Evolutionary conservation across 2,888 invertebrate genomes (phyloP).

Genomic region (Cantharis rustica): DNA sequence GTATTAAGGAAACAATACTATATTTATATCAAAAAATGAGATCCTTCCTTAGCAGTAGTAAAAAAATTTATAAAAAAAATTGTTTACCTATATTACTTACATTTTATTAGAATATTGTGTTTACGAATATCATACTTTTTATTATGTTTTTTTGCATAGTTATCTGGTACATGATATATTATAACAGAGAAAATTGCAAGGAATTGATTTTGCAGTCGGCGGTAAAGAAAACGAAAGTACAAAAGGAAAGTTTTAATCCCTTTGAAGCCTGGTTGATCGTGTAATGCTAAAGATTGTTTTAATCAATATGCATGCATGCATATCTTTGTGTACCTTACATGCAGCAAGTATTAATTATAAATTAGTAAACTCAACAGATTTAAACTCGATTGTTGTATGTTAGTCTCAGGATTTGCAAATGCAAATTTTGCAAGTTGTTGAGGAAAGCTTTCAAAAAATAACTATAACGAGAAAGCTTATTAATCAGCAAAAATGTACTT

Average conservation of each 20-base stretch:
- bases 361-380: background rate
- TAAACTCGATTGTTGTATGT: background rate
- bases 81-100: no score
- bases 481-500: conserved; percentile 4
- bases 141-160: no score
- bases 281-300: background rate
- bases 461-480: conserved; percentile 3
- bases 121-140: no score
- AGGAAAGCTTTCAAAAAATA: background rate
- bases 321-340: background rate
- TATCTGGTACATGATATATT: no score
- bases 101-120: no score
- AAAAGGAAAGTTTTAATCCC: background rate
- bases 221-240: background rate
- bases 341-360: background rate
- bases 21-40: no score
- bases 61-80: no score
- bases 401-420: background rate
- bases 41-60: no score
- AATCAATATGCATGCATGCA: background rate
- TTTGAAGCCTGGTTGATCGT: background rate
- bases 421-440: background rate
- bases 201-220: background rate
- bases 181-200: background rate
- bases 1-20: no score